Conservation (phyloP, 1,140 invertebrate species). For the Diploscapter pachys region DNA sequence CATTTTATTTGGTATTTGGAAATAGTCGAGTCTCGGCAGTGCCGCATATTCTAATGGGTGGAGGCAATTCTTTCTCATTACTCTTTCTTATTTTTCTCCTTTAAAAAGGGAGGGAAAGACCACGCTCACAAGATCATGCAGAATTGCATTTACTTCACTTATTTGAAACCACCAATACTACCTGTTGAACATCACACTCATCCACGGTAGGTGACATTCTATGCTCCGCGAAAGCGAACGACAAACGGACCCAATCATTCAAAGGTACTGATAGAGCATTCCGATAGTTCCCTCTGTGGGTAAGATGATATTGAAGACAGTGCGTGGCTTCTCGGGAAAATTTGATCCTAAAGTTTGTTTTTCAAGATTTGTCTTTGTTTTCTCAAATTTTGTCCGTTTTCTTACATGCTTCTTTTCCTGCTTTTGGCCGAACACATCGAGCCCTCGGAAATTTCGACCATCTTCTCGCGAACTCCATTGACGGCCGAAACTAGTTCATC, state of each 20-base stretch:
- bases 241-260: not conserved
- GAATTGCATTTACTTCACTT: no score
- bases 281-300: not conserved
- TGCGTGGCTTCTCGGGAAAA: constrained; percentile 11
- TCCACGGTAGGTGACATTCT: constrained; percentile 13
- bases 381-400: no score
- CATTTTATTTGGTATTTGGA: no score
- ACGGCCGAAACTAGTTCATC: constrained; percentile 1
- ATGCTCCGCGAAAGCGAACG: constrained; percentile 8
- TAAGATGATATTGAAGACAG: constrained; percentile 5
- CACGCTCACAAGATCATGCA: no score
- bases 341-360: not conserved
- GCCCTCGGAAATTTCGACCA: not conserved
- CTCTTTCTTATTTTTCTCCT: no score
- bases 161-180: not conserved
- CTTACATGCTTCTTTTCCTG: not conserved
- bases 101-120: no score
- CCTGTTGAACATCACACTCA: constrained; percentile 5
- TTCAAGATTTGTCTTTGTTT: no score
- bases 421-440: not conserved
- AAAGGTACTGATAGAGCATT: constrained; percentile 2
- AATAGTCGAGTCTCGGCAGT: no score
- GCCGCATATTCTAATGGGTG: no score
- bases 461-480: not conserved
- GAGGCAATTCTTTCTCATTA: no score